A percentile compares a stretch with the other conserved stretches of the same genome.
phyloP scores from a whole-genome alignment of 2,888 invertebrate genomes.

The Portevinia maculata region DNA sequence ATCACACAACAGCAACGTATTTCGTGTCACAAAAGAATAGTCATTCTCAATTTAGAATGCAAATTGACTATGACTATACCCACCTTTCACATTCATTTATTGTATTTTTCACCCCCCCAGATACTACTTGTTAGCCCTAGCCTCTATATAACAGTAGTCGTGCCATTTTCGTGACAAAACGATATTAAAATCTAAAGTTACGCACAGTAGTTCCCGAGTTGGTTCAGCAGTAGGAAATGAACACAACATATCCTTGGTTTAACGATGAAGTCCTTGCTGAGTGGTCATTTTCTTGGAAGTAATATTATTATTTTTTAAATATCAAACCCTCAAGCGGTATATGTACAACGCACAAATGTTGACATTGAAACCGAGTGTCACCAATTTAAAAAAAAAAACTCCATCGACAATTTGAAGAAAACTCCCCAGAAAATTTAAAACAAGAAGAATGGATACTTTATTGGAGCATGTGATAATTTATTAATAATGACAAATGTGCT shows the following conservation, averaged over 20 bases:
- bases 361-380: too few species aligned
- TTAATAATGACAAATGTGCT: too few species aligned
- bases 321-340: too few species aligned
- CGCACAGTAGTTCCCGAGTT: constrained; percentile 62
- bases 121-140: neutral
- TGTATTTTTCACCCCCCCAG: neutral
- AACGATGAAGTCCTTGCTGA: constrained; percentile 36
- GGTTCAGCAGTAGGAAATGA: constrained; percentile 16
- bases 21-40: constrained; percentile 63
- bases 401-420: too few species aligned
- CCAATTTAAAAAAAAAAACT: too few species aligned
- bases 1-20: constrained; percentile 26
- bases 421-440: too few species aligned
- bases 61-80: constrained; percentile 58
- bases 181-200: constrained; percentile 70
- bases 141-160: neutral
- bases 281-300: constrained; percentile 5
- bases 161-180: constrained; percentile 59
- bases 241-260: constrained; percentile 42
- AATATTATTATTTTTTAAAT: constrained; percentile 34
- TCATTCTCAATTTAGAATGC: constrained; percentile 67
- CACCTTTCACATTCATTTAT: constrained; percentile 32
- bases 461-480: too few species aligned
- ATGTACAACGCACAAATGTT: too few species aligned
- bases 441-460: too few species aligned